Base-by-base conservation (phyloP, 1,140 invertebrate species). In the Ceratosolen solmsi region DNA sequence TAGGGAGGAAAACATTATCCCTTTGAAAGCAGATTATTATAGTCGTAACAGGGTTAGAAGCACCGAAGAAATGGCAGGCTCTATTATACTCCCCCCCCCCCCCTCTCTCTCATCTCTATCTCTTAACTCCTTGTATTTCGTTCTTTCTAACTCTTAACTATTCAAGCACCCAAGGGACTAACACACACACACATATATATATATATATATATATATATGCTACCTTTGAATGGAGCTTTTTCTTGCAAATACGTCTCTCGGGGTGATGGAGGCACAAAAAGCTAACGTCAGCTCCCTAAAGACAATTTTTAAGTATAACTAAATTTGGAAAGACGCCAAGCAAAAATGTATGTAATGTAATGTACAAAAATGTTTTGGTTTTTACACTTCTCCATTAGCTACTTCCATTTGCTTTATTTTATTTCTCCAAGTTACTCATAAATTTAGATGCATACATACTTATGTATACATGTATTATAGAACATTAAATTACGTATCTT, bases 291-390 rank as follows among this genome's bases (percentile, higher is more conserved):
- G 22, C n/a, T 74, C 38, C 74, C 82, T 27, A 5, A 56, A 68
- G 84, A 77, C 65, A 46, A 82, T 77, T 85, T 83, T 86, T 80
- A 82, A 84, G 82, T 51, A 36, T 60, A 81, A 83, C 49, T 68
- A 27, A 33, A 65, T 60, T 27, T 41, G 36, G 27, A 71, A 41
- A 13, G 25, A 38, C 17, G 54, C 27, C 17, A 20, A 71, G 13
- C n/a, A n/a, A n/a, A n/a, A n/a, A n/a, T n/a, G n/a, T n/a, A n/a
- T n/a, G n/a, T n/a, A n/a, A n/a, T n/a, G n/a, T n/a, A n/a, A n/a
- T n/a, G n/a, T n/a, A n/a, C n/a, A n/a, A n/a, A n/a, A n/a, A n/a
- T n/a, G n/a, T n/a, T n/a, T n/a, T n/a, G n/a, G n/a, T n/a, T n/a
- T n/a, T n/a, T n/a, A n/a, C n/a, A n/a, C n/a, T n/a, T n/a, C n/a